Base-by-base conservation (phyloP, 2,113 vertebrate species). In the Ranitomeya variabilis region DNA sequence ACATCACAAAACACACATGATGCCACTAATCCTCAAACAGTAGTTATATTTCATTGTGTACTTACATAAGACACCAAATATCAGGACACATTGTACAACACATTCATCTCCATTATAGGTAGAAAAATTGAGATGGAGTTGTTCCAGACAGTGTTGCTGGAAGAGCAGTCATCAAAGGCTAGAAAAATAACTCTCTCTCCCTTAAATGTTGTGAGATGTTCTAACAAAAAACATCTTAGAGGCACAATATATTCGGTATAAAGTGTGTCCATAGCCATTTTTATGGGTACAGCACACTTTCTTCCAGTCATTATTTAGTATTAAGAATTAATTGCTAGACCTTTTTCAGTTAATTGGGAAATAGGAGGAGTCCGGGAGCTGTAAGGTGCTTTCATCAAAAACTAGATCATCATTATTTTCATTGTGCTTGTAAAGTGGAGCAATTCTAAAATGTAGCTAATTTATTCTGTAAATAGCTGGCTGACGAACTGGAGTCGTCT, bases 331-430 rank as follows among this genome's bases (percentile, higher is more conserved):
- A 89, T 89, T 89, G 82, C 73, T 73, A 54, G 60, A 4, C 52
- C 31, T 54, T 66, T 54, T 77, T 26, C 87, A 23, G n/a, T 76
- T 89, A 89, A 89, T 89, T 89, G 87, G 87, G 80, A 57, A 78
- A 84, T 77, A 76, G 87, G 87, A 84, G 80, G 87, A 83, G 80
- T 64, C 14, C 12, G 64, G 31, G 52, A 23, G 71, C 71, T 77
- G n/a, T 57, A 26, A 69, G 76, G 86, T 52, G 60, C 77, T 84
- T 84, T 84, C 64, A 84, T 69, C 45, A 60, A 57, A 60, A 16
- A 77, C 51, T 82, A 45, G 80, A 51, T 84, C 59, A 80, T 89
- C 87, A 84, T 89, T 89, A 89, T 89, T 84, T 89, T 67, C 80
- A 64, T 74, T 78, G 45, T 76, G 73, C 80, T 21, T 14, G 79